Conservation (phyloP, 2,888 invertebrate genomes). For the Muschampia plurimacula region DNA sequence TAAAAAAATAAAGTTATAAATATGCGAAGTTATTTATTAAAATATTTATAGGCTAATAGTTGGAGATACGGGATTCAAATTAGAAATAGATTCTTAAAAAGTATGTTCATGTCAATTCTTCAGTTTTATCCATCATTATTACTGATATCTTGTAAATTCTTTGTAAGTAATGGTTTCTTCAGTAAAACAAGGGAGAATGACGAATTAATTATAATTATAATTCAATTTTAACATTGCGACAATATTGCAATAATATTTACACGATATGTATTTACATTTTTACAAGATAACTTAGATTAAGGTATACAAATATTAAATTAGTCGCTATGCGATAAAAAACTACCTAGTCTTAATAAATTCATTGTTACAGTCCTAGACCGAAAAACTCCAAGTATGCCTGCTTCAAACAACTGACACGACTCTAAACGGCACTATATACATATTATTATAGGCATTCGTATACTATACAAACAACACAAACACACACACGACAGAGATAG, state of each 20-base stretch:
- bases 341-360: conserved; percentile 80
- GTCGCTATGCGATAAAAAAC: conserved; percentile 74
- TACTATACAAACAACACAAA: conserved; percentile 35
- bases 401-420: conserved; percentile 16
- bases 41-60: too few species aligned
- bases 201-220: conserved; percentile 67
- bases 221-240: conserved; percentile 75
- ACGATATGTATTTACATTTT: conserved; percentile 85
- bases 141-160: not conserved
- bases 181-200: conserved; percentile 43
- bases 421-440: conserved; percentile 40
- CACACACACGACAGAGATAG: conserved; percentile 39
- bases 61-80: not conserved
- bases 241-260: conserved; percentile 74
- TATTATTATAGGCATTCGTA: conserved; percentile 17
- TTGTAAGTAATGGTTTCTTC: not conserved
- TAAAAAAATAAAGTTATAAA: too few species aligned
- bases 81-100: not conserved
- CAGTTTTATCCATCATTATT: not conserved
- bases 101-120: not conserved
- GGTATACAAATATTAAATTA: conserved; percentile 71
- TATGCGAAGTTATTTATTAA: too few species aligned
- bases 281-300: conserved; percentile 57
- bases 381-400: conserved; percentile 53
- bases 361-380: conserved; percentile 76